Evolutionary conservation across 1,140 invertebrate genomes (phyloP), one percentile per base, ranked within the genome.

Genomic region (Aricia agestis): DNA sequence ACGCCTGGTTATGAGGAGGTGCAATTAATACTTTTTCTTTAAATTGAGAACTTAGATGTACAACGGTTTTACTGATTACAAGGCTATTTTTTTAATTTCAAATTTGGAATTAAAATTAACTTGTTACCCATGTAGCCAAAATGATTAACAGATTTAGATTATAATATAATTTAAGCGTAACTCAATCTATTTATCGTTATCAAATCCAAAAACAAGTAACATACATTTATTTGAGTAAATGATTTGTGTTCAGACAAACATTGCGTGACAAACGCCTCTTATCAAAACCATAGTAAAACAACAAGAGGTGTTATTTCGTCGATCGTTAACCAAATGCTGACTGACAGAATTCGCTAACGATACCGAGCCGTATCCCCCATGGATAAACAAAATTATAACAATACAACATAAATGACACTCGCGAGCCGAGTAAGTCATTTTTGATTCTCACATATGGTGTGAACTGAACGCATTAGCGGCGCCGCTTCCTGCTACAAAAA

Each of bases 301-400:
- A 87, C 83, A 81, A 82, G 78, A 77, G 82, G 84, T 86, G 82
- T 83, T 78, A 72, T 75, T 79, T 74, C 45, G 75, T 82, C 77
- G 75, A 80, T 80, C 82, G 80, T 84, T 82, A 83, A 77, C 81
- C 82, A 79, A 85, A 80, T 78, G 79, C 72, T 72, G 73, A 76
- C 75, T 81, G 81, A 83, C 77, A 79, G 77, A 78, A 80, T 84
- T 86, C 78, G 82, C 86, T 89, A 87, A 89, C 86, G 86, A 89
- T 77, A 76, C 76, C 58, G 83, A 82, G 85, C 82, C 13, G 45
- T 82, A 80, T 73, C 69, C 76, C 52, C 70, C 72, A 70, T 76
- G 78, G 76, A 81, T 82, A 85, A 85, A 87, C 83, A 87, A 79
- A 84, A 85, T 83, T 87, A 85, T 82, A 82, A 85, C 82, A 80